Evolutionary conservation across 1,140 invertebrate species (phyloP).

Genomic region (Papilio dardanus): DNA sequence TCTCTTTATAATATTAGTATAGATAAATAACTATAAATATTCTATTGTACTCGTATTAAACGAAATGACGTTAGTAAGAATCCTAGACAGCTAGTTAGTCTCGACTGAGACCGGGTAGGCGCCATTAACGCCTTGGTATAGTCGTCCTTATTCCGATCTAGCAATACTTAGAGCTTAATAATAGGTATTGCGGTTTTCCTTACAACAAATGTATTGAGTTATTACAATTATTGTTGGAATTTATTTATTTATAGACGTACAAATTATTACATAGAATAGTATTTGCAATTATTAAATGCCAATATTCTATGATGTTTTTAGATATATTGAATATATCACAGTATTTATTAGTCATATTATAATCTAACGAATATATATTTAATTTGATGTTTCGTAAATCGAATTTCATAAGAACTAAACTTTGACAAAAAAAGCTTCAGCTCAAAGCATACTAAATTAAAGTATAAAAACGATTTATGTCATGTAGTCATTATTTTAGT

Average conservation of each 20-base stretch:
- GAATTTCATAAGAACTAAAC: too few relatives aligned
- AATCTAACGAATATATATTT: too few relatives aligned
- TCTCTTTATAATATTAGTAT: too few relatives aligned
- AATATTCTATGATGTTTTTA: too few relatives aligned
- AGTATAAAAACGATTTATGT: too few relatives aligned
- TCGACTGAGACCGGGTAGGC: conserved; percentile 28
- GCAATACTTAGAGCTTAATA: conserved; percentile 37
- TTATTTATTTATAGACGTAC: background rate
- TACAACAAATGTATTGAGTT: background rate
- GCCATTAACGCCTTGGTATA: conserved; percentile 26
- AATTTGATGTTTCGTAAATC: too few relatives aligned
- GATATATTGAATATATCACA: too few relatives aligned
- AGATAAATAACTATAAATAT: background rate
- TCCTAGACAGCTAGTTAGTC: conserved; percentile 15
- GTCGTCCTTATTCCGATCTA: conserved; percentile 37
- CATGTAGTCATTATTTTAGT: too few relatives aligned
- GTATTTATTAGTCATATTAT: too few relatives aligned
- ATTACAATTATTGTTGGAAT: background rate
- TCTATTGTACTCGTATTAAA: background rate
- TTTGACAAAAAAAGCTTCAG: too few relatives aligned
- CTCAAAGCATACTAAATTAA: too few relatives aligned
- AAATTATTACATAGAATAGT: background rate
- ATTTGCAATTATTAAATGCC: too few relatives aligned
- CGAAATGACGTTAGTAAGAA: background rate
- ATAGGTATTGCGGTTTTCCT: conserved; percentile 36